phyloP scores from a whole-genome alignment of 2,888 invertebrate species.

The Zonitis immaculata region DNA sequence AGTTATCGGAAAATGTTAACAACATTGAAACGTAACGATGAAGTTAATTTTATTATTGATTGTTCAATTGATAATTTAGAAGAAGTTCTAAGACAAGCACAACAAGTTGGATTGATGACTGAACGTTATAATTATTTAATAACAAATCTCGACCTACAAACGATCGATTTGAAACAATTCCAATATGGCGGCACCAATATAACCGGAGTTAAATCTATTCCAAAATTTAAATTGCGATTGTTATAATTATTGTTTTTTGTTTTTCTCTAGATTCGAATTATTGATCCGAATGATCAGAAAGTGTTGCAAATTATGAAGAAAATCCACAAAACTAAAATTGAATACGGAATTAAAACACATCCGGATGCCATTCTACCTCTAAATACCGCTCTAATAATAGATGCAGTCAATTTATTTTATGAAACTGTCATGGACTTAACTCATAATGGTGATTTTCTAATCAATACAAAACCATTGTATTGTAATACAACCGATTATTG shows the following conservation, averaged over 20 bases:
- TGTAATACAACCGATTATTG: constrained; percentile 62
- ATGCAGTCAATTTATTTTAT: constrained; percentile 79
- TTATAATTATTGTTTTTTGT: no score
- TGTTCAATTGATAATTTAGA: constrained; percentile 60
- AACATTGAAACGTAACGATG: constrained; percentile 64
- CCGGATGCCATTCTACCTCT: constrained; percentile 41
- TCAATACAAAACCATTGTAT: constrained; percentile 45
- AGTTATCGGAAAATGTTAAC: constrained; percentile 67
- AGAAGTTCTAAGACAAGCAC: constrained; percentile 63
- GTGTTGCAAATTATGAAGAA: constrained; percentile 15
- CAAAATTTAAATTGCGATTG: no score
- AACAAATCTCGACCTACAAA: constrained; percentile 77
- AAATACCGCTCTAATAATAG: constrained; percentile 77
- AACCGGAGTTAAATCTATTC: no score
- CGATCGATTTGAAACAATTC: constrained; percentile 71
- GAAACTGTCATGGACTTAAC: constrained; percentile 65
- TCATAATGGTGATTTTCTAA: constrained; percentile 17
- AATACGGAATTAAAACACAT: background rate
- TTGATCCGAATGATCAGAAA: constrained; percentile 52
- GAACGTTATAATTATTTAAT: constrained; percentile 73
- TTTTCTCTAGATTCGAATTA: constrained; percentile 50
- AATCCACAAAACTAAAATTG: constrained; percentile 11
- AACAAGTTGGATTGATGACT: constrained; percentile 82
- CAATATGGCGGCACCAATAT: constrained; percentile 79
- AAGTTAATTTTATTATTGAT: constrained; percentile 69